Evolutionary conservation across 2,888 invertebrate species (phyloP).

Genomic region (Diaprepes abbreviatus): DNA sequence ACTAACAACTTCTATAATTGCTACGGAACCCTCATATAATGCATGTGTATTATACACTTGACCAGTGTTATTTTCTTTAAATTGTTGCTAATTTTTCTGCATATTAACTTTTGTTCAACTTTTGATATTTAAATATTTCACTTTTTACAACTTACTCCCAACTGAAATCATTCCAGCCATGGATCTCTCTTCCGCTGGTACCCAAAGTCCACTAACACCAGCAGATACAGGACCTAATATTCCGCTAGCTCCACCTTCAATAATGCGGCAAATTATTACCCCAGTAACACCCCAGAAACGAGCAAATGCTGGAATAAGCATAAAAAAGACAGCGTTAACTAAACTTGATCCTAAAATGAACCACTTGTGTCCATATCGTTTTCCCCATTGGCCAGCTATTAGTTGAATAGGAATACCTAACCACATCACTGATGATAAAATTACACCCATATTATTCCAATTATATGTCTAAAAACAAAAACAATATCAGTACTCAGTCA

Average conservation of each 20-base stretch:
- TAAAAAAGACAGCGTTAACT: slow-evolving; percentile 73
- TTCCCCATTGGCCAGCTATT: slow-evolving; percentile 79
- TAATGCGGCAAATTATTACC: slow-evolving; percentile 51
- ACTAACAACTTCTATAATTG: too few species aligned
- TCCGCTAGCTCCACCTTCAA: slow-evolving; percentile 80
- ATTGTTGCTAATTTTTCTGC: too few species aligned
- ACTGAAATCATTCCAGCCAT: slow-evolving; percentile 75
- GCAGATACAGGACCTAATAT: slow-evolving; percentile 79
- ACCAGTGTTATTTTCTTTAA: too few species aligned
- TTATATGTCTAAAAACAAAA: slow-evolving; percentile 27
- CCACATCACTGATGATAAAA: slow-evolving; percentile 85
- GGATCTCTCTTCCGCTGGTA: slow-evolving; percentile 77
- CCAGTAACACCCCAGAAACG: slow-evolving; percentile 48
- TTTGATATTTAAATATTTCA: too few species aligned
- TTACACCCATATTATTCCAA: slow-evolving; percentile 59
- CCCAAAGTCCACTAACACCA: slow-evolving; percentile 81
- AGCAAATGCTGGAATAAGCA: slow-evolving; percentile 69
- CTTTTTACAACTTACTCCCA: slow-evolving; percentile 68
- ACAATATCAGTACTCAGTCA: too few species aligned
- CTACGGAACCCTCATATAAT: too few species aligned
- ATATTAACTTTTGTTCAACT: too few species aligned
- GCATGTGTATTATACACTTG: too few species aligned
- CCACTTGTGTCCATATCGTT: slow-evolving; percentile 80
- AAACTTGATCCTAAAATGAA: slow-evolving; percentile 70
- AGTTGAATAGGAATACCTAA: slow-evolving; percentile 82